Evolutionary conservation across 2,113 vertebrate species (phyloP), one percentile per base, ranked within the genome.

Genomic region (Ia io): DNA sequence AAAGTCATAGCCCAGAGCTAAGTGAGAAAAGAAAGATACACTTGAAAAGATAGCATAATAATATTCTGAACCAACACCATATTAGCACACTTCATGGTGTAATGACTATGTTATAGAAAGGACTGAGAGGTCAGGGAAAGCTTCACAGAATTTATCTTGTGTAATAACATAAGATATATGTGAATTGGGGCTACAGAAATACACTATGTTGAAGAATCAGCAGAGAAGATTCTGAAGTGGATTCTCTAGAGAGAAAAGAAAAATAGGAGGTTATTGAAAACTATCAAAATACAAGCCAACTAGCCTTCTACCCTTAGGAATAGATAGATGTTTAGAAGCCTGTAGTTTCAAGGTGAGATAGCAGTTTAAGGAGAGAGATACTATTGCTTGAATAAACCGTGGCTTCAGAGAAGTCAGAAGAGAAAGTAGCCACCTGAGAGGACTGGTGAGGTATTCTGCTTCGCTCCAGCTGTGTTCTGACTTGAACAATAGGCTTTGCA

Each of bases 251-350:
- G 44, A 88, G 16, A 83, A 93, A 93, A 92, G 18, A 73, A 53
- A 93, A 94, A 56, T 49, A 86, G 28, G 3, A 84, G 5, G 3
- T 5, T 73, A 86, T 42, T 91, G 40, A 84, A 88, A 91, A 82
- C 32, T 69, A 95, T 89, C 53, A 85, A 94, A 96, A 85, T 74
- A 91, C 35, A 95, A 85, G 40, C 42, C 71, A 90, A 94, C 37
- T 84, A 88, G 51, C 25, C 47, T 67, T 91, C 59, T 69, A 70
- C 51, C 76, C 42, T 67, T 32, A 93, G 84, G 79, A 91, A 69
- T 23, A 91, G 59, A 32, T 10, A 80, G 37, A 6, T 79, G 11
- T 86, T 93, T 74, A 93, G 79, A 94, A 95, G 79, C 42, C 56
- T 83, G 61, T 73, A 83, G 32, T 69, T 91, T 74, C 40, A 65